Base-by-base conservation (phyloP, 2,113 vertebrate genomes). In the Canis aureus region DNA sequence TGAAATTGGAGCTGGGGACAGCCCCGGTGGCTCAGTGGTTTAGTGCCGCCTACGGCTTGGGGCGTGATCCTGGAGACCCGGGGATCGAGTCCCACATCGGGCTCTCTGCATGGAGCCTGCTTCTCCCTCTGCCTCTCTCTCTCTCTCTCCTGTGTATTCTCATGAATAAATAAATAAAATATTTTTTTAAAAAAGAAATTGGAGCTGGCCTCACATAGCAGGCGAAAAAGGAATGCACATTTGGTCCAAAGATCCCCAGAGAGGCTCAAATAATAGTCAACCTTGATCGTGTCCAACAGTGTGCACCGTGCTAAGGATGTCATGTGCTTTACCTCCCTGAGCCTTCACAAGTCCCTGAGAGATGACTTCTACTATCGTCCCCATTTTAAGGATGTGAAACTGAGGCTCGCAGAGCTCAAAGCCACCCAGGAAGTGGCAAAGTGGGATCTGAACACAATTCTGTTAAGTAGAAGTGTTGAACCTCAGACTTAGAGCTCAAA, bases 201-300 rank as follows among this genome's bases (percentile, higher is more conserved):
- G n/a, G 29, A 12, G 27, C 25, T 25, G 32, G 23, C 53, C 80
- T 49, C 53, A 1, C 17, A 3, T 32, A 3, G 19, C 43, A 20
- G 64, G 69, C 82, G n/a, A n/a, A 85, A 20, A 25, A 19, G 17
- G 43, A 51, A 43, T 5, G 5, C 22, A 11, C 1, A 27, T 23
- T 15, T 22, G 32, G 91, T 25, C 38, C 53, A 8, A 8, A n/a
- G 8, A 12, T 29, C 10, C 71, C 78, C 73, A 43, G 25, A 71
- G 49, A 92, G 9, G 35, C 38, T 92, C 9, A 1, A 2, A 19
- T 19, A 5, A 55, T 0, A 3, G 27, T 35, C 22, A 8, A 0
- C 57, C 10, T 12, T 25, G 53, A 17, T 7, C 11, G 0, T 0
- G 2, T 16, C 78, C 51, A 7, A 1, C 29, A 13, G 12, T 1